phyloP scores from a whole-genome alignment of 2,888 invertebrate genomes.

The Falcaria lacertinaria region DNA sequence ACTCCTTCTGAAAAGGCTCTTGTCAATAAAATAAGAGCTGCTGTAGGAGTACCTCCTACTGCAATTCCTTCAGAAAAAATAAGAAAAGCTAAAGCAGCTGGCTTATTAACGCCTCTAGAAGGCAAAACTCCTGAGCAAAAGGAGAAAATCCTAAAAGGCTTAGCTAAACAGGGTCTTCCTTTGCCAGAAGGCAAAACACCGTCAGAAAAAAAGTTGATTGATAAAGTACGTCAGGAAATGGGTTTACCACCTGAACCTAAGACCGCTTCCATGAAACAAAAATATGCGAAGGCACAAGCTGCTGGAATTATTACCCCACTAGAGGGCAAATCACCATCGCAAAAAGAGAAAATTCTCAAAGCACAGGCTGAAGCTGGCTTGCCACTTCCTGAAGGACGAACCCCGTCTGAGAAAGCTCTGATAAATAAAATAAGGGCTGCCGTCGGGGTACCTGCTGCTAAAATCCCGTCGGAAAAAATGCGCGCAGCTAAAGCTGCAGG shows the following conservation, averaged over 20 bases:
- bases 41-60: neutral
- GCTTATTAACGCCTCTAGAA: slow-evolving; percentile 26
- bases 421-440: slow-evolving; percentile 15
- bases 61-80: slow-evolving; percentile 18
- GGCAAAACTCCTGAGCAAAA: slow-evolving; percentile 26
- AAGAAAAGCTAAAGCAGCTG: slow-evolving; percentile 26
- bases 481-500: slow-evolving; percentile 18
- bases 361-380: slow-evolving; percentile 16
- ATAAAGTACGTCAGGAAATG: slow-evolving; percentile 29
- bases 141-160: slow-evolving; percentile 26
- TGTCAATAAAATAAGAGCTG: slow-evolving; percentile 1
- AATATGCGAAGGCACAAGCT: slow-evolving; percentile 13
- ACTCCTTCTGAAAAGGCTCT: slow-evolving; percentile 15
- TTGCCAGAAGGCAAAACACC: slow-evolving; percentile 33
- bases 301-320: slow-evolving; percentile 18
- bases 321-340: slow-evolving; percentile 19
- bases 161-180: slow-evolving; percentile 26
- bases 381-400: slow-evolving; percentile 19
- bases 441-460: neutral
- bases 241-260: slow-evolving; percentile 30
- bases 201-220: slow-evolving; percentile 31
- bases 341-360: slow-evolving; percentile 21
- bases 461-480: slow-evolving; percentile 9
- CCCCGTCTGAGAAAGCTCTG: slow-evolving; percentile 22
- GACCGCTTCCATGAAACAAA: slow-evolving; percentile 14